Base-by-base conservation (phyloP, 2,113 vertebrate genomes). In the Odocoileus hemionus region DNA sequence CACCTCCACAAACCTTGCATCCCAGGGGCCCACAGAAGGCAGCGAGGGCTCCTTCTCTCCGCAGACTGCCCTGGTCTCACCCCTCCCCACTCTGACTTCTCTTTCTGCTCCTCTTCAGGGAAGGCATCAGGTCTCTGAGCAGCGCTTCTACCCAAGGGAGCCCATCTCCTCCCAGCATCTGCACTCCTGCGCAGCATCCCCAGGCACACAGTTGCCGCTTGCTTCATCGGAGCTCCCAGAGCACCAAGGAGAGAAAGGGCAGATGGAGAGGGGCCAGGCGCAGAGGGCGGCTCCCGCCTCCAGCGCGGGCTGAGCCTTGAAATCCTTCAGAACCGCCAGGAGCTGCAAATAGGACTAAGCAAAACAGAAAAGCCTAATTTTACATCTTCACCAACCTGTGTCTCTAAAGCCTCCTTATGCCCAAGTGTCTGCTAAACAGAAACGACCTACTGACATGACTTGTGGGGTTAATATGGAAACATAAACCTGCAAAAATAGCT, bases 381-480 rank as follows among this genome's bases (percentile, higher is more conserved):
- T 61, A 33, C 11, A 76, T 85, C 91, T 94, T 89, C 5, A 2
- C 54, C 86, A 86, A 60, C 23, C 79, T 25, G 39, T 67, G 91
- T 89, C 86, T 97, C 79, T 19, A 33, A 67, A 90, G 50, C 52
- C 50, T 96, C 87, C 64, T 89, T 89, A 91, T 67, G 39, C 89
- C 84, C 70, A 45, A 60, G 95, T 60, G 78, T 89, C 60, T 91
- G 85, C 64, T 67, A 97, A 98, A 97, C 13, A 96, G 82, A 96
- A 76, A 96, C 12, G n/a, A 92, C 61, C 76, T 92, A 30, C 15
- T 90, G 61, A 47, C 79, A 47, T 50, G 93, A 95, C 79, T 89
- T 23, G 25, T 23, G 19, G 84, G 33, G 43, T 88, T 82, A 88
- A 50, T 30, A n/a, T n/a, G 28, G 43, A 96, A 95, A 89, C 86